Evolutionary conservation across 2,888 invertebrate genomes (phyloP).

Genomic region (Rhagonycha lutea): DNA sequence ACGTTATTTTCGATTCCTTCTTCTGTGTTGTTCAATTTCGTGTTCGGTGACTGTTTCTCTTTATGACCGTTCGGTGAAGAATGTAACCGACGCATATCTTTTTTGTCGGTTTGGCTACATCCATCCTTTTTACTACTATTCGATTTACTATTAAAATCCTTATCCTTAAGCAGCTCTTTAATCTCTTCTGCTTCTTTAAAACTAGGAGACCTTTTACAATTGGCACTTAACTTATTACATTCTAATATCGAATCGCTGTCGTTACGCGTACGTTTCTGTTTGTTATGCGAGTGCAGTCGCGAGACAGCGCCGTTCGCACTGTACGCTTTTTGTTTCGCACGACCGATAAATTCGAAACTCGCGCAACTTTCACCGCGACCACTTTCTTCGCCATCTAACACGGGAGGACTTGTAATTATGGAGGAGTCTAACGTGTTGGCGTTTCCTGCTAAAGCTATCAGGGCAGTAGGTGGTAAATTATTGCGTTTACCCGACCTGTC

Average conservation of each 20-base stretch:
- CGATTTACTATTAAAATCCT: slow-evolving; percentile 58
- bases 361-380: slow-evolving; percentile 67
- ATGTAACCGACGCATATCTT: slow-evolving; percentile 59
- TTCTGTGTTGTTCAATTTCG: slow-evolving; percentile 61
- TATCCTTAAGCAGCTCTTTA: slow-evolving; percentile 45
- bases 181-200: slow-evolving; percentile 56
- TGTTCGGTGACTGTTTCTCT: slow-evolving; percentile 51
- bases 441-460: slow-evolving; percentile 57
- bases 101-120: slow-evolving; percentile 69
- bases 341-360: slow-evolving; percentile 65
- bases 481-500: slow-evolving; percentile 42
- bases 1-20: slow-evolving; percentile 59
- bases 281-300: slow-evolving; percentile 38
- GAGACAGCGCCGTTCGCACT: slow-evolving; percentile 38
- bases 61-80: slow-evolving; percentile 61
- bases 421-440: slow-evolving; percentile 57
- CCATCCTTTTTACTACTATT: slow-evolving; percentile 66
- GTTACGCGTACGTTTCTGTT: slow-evolving; percentile 49
- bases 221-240: slow-evolving; percentile 52
- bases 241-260: slow-evolving; percentile 53
- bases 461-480: slow-evolving; percentile 62
- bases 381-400: slow-evolving; percentile 66
- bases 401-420: slow-evolving; percentile 59
- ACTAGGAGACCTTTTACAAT: slow-evolving; percentile 54
- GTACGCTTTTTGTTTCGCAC: slow-evolving; percentile 51